A percentile compares a stretch with the other conserved stretches of the same genome.
Evolutionary conservation across 2,797 vertebrate genomes (phyloP).

Genomic region (Mormyrus proboscirostris): DNA sequence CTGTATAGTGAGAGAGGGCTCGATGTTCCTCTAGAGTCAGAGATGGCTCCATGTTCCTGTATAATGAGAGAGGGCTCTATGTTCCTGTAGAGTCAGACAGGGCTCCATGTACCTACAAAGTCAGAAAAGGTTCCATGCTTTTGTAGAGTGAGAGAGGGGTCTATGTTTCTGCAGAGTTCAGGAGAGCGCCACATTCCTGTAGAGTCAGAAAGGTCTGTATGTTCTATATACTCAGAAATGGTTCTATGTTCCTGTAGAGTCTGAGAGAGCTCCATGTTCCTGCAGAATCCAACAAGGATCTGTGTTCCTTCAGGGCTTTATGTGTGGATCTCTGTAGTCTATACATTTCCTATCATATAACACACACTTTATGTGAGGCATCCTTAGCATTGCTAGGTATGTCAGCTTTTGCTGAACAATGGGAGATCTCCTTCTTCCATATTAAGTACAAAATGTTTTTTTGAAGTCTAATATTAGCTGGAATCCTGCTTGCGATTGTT

Average conservation of each 20-base stretch:
- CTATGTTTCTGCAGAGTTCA: background rate
- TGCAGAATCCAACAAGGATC: background rate
- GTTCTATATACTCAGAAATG: too few species aligned
- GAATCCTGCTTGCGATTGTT: background rate
- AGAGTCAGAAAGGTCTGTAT: background rate
- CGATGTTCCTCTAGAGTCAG: background rate
- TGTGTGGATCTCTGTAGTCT: background rate
- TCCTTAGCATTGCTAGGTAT: background rate
- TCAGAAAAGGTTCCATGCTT: background rate
- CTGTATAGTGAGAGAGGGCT: background rate
- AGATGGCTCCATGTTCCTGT: background rate
- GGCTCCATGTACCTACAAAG: background rate
- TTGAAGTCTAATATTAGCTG: background rate
- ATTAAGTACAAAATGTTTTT: background rate
- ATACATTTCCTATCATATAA: background rate
- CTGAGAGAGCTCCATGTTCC: background rate
- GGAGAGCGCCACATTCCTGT: background rate
- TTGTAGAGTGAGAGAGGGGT: background rate
- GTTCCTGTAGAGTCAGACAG: background rate
- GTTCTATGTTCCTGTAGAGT: background rate
- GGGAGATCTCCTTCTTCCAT: background rate
- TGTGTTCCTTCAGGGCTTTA: background rate
- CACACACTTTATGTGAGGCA: background rate
- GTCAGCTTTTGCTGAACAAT: background rate
- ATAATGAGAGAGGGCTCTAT: background rate